These are phyloP conservation scores for Nestor notabilis DNA, from an alignment of 2,113 vertebrate species.

Conservation along the genomic window DNA sequence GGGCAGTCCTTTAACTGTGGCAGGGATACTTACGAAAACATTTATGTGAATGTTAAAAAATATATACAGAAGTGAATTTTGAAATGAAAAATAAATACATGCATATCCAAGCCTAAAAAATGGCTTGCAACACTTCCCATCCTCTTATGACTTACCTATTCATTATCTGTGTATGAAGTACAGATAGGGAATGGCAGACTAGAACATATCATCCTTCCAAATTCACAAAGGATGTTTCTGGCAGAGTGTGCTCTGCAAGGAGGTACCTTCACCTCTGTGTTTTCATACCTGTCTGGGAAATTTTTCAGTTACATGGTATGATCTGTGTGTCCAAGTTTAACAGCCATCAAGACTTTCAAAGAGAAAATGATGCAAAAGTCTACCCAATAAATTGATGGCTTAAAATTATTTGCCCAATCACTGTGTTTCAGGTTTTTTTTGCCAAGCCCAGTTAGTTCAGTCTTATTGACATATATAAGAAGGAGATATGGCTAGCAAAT, in stretches of 20 bases:
- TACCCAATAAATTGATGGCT: background rate
- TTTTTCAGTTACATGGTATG: background rate
- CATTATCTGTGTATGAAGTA: background rate
- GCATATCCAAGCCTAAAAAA: background rate
- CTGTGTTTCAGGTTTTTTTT: background rate
- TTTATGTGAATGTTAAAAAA: background rate
- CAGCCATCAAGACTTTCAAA: background rate
- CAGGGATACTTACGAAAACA: background rate
- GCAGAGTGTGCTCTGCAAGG: fast-evolving
- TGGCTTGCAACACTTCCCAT: background rate
- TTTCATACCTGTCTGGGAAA: background rate
- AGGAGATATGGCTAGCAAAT: background rate
- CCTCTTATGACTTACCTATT: background rate
- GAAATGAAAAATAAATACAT: background rate
- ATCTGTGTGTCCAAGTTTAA: background rate
- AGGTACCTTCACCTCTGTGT: background rate
- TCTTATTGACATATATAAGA: background rate
- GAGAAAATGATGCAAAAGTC: background rate
- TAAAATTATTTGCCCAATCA: background rate
- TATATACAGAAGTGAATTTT: background rate
- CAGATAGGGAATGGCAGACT: background rate
- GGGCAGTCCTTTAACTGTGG: background rate
- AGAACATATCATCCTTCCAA: background rate
- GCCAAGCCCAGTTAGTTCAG: background rate
- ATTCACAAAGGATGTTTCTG: background rate